These are phyloP conservation scores for Sinotaia quadrata DNA, from an alignment of 2,888 invertebrate species.

Conservation along the genomic window DNA sequence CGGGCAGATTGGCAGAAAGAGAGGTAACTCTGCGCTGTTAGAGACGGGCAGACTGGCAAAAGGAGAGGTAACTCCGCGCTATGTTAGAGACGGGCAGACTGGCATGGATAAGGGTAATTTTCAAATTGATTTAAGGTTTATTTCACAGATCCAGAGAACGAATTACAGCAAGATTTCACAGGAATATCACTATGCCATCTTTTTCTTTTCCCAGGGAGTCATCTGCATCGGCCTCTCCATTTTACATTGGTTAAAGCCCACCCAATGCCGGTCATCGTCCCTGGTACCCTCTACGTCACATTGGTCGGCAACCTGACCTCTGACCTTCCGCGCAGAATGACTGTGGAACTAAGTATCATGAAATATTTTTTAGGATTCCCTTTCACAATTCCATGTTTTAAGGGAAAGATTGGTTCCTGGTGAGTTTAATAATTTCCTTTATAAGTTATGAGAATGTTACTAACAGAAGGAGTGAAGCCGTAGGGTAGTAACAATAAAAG, in stretches of 20 bases:
- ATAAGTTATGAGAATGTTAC: too few relatives aligned
- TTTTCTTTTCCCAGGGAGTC: slow-evolving; percentile 19
- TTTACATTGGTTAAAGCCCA: slow-evolving; percentile 55
- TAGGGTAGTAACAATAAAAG: too few relatives aligned
- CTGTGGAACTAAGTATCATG: slow-evolving; percentile 59
- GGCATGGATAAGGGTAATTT: too few relatives aligned
- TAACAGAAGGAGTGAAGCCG: too few relatives aligned
- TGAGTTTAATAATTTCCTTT: slow-evolving; percentile 46
- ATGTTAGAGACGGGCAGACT: background rate
- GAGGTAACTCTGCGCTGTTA: too few relatives aligned
- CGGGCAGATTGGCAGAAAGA: too few relatives aligned
- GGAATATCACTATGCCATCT: too few relatives aligned
- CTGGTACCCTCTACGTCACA: slow-evolving; percentile 62
- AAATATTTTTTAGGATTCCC: slow-evolving; percentile 66
- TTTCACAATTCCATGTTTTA: slow-evolving; percentile 64
- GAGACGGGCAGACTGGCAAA: too few relatives aligned
- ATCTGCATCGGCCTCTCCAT: slow-evolving; percentile 51
- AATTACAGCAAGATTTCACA: too few relatives aligned
- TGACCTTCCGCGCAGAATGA: slow-evolving; percentile 57
- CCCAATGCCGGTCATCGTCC: slow-evolving; percentile 62
- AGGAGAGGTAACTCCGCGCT: too few relatives aligned
- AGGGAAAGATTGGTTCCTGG: slow-evolving; percentile 64
- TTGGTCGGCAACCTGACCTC: slow-evolving; percentile 60
- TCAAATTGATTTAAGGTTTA: too few relatives aligned
- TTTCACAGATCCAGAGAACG: too few relatives aligned